Evolutionary conservation across 2,113 vertebrate genomes (phyloP), one percentile per base, ranked within the genome.

Genomic region (Oryzias celebensis): DNA sequence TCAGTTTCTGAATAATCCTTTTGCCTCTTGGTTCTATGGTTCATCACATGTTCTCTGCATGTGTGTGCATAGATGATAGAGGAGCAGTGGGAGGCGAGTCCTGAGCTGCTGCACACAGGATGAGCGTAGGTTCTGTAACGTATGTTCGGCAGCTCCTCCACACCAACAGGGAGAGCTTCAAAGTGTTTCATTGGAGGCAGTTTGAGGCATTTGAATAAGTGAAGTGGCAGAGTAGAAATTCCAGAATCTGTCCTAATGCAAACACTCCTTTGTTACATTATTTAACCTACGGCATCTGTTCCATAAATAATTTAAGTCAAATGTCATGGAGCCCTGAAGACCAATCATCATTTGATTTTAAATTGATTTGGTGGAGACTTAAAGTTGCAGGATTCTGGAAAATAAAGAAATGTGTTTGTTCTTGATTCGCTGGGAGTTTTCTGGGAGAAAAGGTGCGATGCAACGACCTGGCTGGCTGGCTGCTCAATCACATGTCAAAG

Each of bases 401-500:
- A 50, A 66, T 54, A 28, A 41, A 58, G 17, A 24, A 67, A 74
- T 53, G n/a, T 14, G 36, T 23, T n/a, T 44, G 31, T 57, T 50
- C 14, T 5, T 18, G 52, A 58, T 62, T 72, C 50, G 36, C 0
- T 14, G 43, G 64, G 56, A 59, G 63, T 7, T 0, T 10, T 52
- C 58, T 50, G 49, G 57, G 78, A 70, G 76, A 58, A 68, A 78
- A 76, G 77, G 84, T 75, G 78, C 63, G 68, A 79, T 58, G 79
- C 66, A 55, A 70, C 75, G 81, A 84, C 81, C 82, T 79, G 23
- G 66, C 67, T 54, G 56, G 28, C 71, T 73, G 81, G 75, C 79
- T 77, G 77, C 71, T 78, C 0, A 23, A 63, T 87, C 84, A 77
- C 80, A 84, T 77, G 78, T 75, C 77, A 70, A 60, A 81, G 84